Base-by-base conservation (phyloP, 1,140 invertebrate genomes). In the Olivierus martensii region DNA sequence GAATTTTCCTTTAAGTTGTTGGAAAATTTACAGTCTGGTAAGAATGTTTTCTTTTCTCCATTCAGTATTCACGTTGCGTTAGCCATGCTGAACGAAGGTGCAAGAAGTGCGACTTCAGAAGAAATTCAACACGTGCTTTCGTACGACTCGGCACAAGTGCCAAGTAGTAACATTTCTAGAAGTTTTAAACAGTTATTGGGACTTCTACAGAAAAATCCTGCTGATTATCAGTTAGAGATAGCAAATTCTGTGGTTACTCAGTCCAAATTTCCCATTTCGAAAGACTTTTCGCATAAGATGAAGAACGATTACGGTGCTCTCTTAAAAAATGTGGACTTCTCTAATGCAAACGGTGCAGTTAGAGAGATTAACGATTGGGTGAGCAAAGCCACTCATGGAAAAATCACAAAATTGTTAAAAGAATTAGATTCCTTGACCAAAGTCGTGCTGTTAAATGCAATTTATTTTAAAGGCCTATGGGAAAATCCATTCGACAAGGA, bases 11-110 rank as follows among this genome's bases (percentile, higher is more conserved):
- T 56, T 10, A 52, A 52, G 3, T 34, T 56, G 1, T 43, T 48
- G 15, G 34, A 19, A n/a, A 38, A 22, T 14, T 18, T 56, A 9
- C 5, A 19, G 1, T 34, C 36, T 9, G 11, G 14, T 3, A 47
- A 46, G 17, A 64, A 64, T 46, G 36, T 63, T 2, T 59, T 65
- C 37, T 51, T 62, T 12, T 65, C 63, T 3, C 63, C 63, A 1
- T 51, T 61, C n/a, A 65, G 63, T 50, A 60, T 67, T 18, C 53
- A 61, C 10, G 42, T 46, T 6, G 62, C 59, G 2, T 43, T 66
- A n/a, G 52, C 54, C 6, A 61, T 67, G 62, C 47, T 56, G 1
- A 56, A 45, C 17, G 45, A 53, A 12, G 65, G 65, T 15, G 57
- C 65, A 2, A 51, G 44, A 15, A 51, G 56, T 6, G 46, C 60